Conservation (phyloP, 2,888 invertebrate genomes). For the Nomada flava region DNA sequence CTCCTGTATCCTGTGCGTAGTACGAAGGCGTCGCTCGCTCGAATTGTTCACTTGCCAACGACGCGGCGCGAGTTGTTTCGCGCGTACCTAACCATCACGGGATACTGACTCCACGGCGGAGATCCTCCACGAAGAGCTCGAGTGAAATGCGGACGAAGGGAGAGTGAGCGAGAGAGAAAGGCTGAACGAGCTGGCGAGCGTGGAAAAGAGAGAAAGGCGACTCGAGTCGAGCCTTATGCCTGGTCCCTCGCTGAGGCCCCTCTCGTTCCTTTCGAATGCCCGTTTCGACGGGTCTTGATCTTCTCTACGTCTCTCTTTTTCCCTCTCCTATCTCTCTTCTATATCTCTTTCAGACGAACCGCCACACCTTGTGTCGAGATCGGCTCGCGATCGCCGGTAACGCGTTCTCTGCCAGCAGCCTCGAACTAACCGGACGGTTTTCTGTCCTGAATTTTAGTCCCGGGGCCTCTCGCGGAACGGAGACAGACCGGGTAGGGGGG, state of each 20-base stretch:
- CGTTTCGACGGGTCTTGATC: constrained; percentile 61
- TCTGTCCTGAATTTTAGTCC: constrained; percentile 79
- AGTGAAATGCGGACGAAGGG: constrained; percentile 62
- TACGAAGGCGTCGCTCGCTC: constrained; percentile 9
- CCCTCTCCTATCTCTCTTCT: constrained; percentile 25
- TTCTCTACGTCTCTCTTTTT: constrained; percentile 37
- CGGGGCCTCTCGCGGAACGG: constrained; percentile 32
- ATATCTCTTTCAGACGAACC: constrained; percentile 60
- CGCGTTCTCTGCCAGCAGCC: constrained; percentile 59
- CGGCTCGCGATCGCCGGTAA: constrained; percentile 74
- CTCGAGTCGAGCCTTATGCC: constrained; percentile 38
- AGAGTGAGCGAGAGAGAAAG: constrained; percentile 50
- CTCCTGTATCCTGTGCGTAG: background rate
- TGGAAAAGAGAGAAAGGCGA: constrained; percentile 21
- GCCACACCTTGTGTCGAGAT: constrained; percentile 78
- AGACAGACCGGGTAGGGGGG: constrained; percentile 2
- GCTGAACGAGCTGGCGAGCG: background rate
- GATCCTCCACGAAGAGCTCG: constrained; percentile 59
- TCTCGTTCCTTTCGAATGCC: constrained; percentile 56
- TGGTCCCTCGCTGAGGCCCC: constrained; percentile 54
- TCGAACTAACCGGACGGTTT: constrained; percentile 71
- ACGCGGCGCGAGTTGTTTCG: constrained; percentile 57
- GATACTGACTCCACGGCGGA: constrained; percentile 60
- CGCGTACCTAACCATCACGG: constrained; percentile 63
- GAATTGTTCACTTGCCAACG: constrained; percentile 55